Conservation (phyloP, 1,140 invertebrate species). For the Bombus waltoni region DNA sequence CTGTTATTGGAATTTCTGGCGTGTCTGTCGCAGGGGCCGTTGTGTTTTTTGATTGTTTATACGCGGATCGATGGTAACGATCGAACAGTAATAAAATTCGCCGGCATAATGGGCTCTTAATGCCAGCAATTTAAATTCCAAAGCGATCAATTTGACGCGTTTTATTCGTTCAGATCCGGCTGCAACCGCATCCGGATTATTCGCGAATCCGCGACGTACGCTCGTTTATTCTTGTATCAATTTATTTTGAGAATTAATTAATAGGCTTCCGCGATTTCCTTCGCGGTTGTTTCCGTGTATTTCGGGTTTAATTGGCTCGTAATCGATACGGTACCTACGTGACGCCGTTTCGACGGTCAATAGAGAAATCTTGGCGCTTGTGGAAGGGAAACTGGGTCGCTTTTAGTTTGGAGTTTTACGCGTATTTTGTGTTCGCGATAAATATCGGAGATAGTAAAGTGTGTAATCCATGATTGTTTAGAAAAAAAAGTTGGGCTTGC, state of each 20-base stretch:
- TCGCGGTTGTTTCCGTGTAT: background rate
- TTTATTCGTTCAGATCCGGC: conserved; percentile 31
- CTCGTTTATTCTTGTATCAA: conserved; percentile 44
- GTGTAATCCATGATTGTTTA: background rate
- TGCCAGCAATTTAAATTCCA: conserved; percentile 50
- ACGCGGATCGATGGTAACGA: background rate
- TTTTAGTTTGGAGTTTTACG: background rate
- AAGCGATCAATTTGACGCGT: conserved; percentile 42
- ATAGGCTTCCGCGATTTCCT: conserved; percentile 35
- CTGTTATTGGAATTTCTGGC: background rate
- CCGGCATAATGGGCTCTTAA: conserved; percentile 18
- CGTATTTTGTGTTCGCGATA: background rate
- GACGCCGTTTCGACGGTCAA: background rate
- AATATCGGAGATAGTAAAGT: background rate
- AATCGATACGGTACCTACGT: background rate
- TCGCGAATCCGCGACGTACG: conserved; percentile 13
- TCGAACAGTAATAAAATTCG: conserved; percentile 36
- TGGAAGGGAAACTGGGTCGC: background rate
- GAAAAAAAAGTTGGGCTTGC: background rate
- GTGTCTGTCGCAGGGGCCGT: background rate
- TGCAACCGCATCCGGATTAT: conserved; percentile 38
- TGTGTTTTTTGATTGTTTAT: background rate
- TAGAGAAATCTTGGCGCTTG: background rate
- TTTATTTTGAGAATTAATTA: conserved; percentile 52
- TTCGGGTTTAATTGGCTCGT: conserved; percentile 17